Conservation (phyloP, 2,113 vertebrate species). For the Mugil cephalus region DNA sequence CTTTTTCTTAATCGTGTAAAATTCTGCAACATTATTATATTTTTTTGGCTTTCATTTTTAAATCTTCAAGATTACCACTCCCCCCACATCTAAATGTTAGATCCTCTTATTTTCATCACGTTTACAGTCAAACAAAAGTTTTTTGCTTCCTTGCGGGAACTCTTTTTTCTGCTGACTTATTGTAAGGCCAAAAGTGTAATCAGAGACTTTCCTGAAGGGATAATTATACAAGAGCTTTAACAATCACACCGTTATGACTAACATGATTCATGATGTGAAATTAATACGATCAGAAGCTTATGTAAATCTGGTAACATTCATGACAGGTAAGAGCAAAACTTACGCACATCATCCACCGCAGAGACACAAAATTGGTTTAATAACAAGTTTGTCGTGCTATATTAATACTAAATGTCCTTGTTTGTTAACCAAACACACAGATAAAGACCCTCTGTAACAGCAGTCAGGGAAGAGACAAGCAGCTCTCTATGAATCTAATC, state of each 20-base stretch:
- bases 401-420: constrained; percentile 20
- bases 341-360: neutral
- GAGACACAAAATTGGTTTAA: constrained; percentile 25
- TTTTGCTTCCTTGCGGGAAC: neutral
- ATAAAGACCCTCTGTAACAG: constrained; percentile 55
- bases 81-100: no score
- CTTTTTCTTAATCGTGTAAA: no score
- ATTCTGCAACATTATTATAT: no score
- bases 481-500: constrained; percentile 69
- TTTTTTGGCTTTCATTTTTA: no score
- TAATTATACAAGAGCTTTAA: neutral
- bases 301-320: neutral
- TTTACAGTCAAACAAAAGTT: neutral
- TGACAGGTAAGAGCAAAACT: neutral
- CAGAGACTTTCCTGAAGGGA: constrained; percentile 4
- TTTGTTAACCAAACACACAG: constrained; percentile 60
- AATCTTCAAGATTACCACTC: neutral
- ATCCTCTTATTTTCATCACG: no score
- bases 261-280: neutral
- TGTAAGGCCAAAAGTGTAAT: neutral
- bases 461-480: constrained; percentile 39
- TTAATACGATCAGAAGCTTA: neutral
- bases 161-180: neutral
- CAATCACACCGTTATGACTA: neutral
- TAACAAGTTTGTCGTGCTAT: constrained; percentile 21